Percentiles rank a stretch among this genome's conserved stretches.
phyloP scores from a whole-genome alignment of 2,888 invertebrate species.

The Caenorhabditis wallacei region DNA sequence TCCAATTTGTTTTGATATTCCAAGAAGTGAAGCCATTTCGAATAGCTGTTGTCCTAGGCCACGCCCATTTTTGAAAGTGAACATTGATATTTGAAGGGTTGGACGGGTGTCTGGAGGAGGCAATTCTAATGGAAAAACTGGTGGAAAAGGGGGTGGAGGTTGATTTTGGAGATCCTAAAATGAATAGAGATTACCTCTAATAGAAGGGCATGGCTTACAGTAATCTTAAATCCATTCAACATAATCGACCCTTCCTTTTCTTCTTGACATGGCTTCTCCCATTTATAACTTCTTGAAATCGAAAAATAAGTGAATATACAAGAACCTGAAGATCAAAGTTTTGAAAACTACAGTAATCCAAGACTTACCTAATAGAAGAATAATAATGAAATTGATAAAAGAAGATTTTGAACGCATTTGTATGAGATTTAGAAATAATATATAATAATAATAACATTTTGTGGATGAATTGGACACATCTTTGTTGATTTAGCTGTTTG shows the following conservation, averaged over 20 bases:
- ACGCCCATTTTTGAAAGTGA: conserved; percentile 31
- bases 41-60: conserved; percentile 38
- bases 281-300: conserved; percentile 5
- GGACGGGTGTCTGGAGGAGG: conserved; percentile 33
- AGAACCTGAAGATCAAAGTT: not conserved
- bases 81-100: conserved; percentile 46
- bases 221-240: conserved; percentile 27
- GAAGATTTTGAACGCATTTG: conserved; percentile 9
- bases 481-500: conserved; percentile 26
- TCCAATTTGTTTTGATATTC: conserved; percentile 22
- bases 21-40: conserved; percentile 37
- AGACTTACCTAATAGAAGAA: conserved; percentile 9
- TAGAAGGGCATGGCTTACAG: not conserved
- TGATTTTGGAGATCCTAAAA: conserved; percentile 37
- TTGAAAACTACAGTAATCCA: no score
- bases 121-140: conserved; percentile 3
- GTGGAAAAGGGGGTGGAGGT: conserved; percentile 21
- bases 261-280: not conserved
- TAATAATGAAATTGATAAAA: conserved; percentile 9
- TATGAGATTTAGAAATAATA: not conserved
- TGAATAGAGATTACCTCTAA: not conserved
- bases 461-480: conserved; percentile 10
- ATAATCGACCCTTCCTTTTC: not conserved
- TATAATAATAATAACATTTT: not conserved
- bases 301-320: conserved; percentile 3